Evolutionary conservation across 2,888 invertebrate genomes (phyloP).

Genomic region (Eurois occulta): DNA sequence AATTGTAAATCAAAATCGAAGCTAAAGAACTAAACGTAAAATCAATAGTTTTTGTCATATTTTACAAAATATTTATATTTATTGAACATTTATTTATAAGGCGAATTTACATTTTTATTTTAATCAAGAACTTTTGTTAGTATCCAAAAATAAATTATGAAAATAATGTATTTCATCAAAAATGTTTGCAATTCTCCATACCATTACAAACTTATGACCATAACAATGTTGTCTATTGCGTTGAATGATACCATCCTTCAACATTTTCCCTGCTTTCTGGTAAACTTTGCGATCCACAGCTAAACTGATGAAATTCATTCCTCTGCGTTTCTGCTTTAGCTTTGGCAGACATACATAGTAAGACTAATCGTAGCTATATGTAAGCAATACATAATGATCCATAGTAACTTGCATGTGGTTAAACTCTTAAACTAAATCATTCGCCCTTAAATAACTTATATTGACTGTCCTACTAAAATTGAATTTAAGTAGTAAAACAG

Average conservation of each 20-base stretch:
- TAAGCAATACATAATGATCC: background rate
- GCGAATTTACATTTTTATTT: too few relatives aligned
- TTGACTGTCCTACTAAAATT: too few relatives aligned
- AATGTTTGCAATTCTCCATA: background rate
- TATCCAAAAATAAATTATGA: background rate
- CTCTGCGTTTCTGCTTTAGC: background rate
- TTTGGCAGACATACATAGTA: background rate
- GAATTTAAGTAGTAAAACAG: too few relatives aligned
- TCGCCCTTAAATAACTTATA: background rate
- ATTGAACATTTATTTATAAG: fast-evolving
- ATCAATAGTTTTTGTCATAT: slow-evolving; percentile 33
- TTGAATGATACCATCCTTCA: slow-evolving; percentile 39
- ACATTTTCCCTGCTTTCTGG: slow-evolving; percentile 15
- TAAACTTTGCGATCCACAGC: background rate
- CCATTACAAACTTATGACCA: slow-evolving; percentile 36
- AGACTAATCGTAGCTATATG: background rate
- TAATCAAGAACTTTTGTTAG: background rate
- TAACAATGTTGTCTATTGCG: slow-evolving; percentile 49
- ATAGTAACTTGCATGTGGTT: background rate
- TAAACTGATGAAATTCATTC: background rate
- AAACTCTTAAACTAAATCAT: background rate
- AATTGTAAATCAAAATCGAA: background rate
- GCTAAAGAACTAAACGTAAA: slow-evolving; percentile 35
- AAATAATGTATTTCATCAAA: background rate
- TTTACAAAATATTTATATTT: background rate